phyloP scores from a whole-genome alignment of 2,113 vertebrate genomes.

The Rhinichthys klamathensis region DNA sequence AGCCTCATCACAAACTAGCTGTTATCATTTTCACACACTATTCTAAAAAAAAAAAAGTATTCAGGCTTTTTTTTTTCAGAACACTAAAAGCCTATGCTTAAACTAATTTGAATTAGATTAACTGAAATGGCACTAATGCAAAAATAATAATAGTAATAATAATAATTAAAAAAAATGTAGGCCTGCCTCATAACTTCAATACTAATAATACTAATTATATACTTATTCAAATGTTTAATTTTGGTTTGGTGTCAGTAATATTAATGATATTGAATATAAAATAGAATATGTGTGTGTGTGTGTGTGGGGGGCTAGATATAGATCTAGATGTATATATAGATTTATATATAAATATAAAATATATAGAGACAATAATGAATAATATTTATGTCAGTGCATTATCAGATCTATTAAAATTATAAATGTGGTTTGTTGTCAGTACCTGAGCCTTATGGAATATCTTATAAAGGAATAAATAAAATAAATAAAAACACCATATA shows the following conservation, averaged over 20 bases:
- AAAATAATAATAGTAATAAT: too few species aligned
- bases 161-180: background rate
- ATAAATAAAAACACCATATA: background rate
- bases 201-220: too few species aligned
- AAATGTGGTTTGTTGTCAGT: too few species aligned
- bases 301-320: too few species aligned
- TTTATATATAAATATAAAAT: too few species aligned
- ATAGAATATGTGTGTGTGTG: too few species aligned
- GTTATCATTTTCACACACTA: background rate
- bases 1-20: background rate
- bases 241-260: too few species aligned
- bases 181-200: background rate
- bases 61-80: background rate
- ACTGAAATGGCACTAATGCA: background rate
- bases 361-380: too few species aligned
- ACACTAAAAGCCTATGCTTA: background rate
- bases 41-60: background rate
- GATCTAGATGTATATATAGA: too few species aligned
- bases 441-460: background rate
- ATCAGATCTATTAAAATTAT: background rate
- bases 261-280: too few species aligned
- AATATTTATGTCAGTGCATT: background rate
- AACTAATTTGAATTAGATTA: background rate
- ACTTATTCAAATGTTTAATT: too few species aligned
- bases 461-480: background rate